Evolutionary conservation across 2,113 vertebrate species (phyloP).

Genomic region (Eurypyga helias): DNA sequence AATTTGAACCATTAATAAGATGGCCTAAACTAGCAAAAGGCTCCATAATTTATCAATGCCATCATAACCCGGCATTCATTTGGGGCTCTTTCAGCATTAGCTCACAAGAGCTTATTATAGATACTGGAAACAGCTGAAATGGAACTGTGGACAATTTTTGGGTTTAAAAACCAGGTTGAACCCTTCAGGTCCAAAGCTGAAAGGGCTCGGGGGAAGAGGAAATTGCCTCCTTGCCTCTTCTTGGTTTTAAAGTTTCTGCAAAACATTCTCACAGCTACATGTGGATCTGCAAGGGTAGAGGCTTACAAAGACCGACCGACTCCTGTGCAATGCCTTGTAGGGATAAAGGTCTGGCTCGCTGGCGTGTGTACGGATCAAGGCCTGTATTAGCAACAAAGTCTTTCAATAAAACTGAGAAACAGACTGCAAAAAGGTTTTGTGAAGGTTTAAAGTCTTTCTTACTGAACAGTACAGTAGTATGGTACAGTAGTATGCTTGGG

Average conservation of each 20-base stretch:
- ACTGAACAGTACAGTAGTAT: not conserved
- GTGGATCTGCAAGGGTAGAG: not conserved
- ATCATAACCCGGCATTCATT: not conserved
- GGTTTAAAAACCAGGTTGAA: not conserved
- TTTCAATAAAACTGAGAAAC: not conserved
- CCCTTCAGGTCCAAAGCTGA: not conserved
- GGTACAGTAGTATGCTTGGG: not conserved
- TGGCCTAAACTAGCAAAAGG: not conserved
- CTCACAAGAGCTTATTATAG: not conserved
- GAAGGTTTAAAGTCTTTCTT: not conserved
- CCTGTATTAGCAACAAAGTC: not conserved
- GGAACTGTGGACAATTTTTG: fast-evolving
- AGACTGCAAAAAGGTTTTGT: not conserved
- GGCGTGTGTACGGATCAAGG: fast-evolving
- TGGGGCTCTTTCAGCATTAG: not conserved
- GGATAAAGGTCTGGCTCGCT: not conserved
- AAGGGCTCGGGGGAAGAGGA: not conserved
- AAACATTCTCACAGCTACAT: not conserved
- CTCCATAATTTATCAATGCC: not conserved
- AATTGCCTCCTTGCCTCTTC: not conserved
- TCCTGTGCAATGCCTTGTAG: not conserved
- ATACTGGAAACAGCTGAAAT: not conserved
- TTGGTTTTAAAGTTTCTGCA: not conserved
- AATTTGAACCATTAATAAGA: not conserved
- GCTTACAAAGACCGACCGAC: not conserved